Conservation (phyloP, 2,888 invertebrate genomes). For the Orchesella flavescens region DNA sequence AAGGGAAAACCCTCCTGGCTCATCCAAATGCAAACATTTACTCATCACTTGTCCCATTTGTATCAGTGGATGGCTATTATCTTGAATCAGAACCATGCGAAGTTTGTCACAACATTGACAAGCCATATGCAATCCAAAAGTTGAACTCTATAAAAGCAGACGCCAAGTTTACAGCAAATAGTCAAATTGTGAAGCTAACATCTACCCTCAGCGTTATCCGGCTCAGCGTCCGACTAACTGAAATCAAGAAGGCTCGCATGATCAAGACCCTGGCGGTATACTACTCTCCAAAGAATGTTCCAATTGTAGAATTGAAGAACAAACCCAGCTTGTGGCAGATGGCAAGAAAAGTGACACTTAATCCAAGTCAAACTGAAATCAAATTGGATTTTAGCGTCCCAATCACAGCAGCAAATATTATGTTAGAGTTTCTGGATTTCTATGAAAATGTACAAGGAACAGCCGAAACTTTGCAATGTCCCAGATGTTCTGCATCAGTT, state of each 20-base stretch:
- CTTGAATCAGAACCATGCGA: slow-evolving; percentile 97
- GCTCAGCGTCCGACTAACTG: slow-evolving; percentile 92
- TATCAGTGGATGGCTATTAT: slow-evolving; percentile 96
- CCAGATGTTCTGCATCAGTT: slow-evolving; percentile 95
- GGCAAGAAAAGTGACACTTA: slow-evolving; percentile 91
- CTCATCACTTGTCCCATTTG: slow-evolving; percentile 91
- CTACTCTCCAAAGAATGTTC: slow-evolving; percentile 96
- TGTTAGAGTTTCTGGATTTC: slow-evolving; percentile 98
- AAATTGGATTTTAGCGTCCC: slow-evolving; percentile 98
- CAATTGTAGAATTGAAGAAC: slow-evolving; percentile 97
- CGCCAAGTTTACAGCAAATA: slow-evolving; percentile 97
- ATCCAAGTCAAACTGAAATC: slow-evolving; percentile 94
- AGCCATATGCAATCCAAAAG: slow-evolving; percentile 91
- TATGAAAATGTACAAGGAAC: slow-evolving; percentile 96
- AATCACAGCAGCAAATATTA: slow-evolving; percentile 96
- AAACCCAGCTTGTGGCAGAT: slow-evolving; percentile 97
- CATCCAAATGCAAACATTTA: slow-evolving; percentile 97
- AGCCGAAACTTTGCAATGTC: slow-evolving; percentile 95
- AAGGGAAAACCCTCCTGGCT: slow-evolving; percentile 80
- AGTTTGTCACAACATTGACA: slow-evolving; percentile 98
- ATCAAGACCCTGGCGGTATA: slow-evolving; percentile 95
- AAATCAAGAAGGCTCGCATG: slow-evolving; percentile 97
- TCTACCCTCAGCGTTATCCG: slow-evolving; percentile 96
- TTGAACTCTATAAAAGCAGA: slow-evolving; percentile 94
- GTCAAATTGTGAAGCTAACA: slow-evolving; percentile 96